phyloP scores from a whole-genome alignment of 35 echinoderm and acorn worm genomes.

The Ptychodera flava region DNA sequence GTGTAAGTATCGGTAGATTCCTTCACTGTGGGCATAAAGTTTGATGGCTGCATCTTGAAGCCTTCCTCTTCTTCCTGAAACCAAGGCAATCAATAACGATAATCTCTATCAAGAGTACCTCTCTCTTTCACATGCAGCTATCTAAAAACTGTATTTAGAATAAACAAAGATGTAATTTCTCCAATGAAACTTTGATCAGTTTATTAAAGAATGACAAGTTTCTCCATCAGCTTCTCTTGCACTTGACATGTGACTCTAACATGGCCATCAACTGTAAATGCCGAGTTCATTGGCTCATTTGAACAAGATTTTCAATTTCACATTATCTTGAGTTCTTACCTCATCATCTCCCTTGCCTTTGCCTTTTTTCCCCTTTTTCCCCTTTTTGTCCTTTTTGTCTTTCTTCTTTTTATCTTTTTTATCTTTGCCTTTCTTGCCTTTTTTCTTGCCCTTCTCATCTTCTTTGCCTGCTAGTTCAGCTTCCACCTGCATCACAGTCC shows the following conservation, averaged over 20 bases:
- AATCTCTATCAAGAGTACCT: neutral
- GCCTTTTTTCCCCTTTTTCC: constrained; percentile 93
- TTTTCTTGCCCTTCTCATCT: constrained; percentile 67
- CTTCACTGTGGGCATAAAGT: constrained; percentile 59
- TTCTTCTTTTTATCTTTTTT: constrained; percentile 91
- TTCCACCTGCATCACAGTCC: constrained; percentile 62
- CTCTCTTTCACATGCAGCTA: neutral
- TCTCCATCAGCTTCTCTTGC: too few species aligned
- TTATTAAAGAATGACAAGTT: too few species aligned
- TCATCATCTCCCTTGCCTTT: constrained; percentile 90
- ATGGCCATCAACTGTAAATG: too few species aligned
- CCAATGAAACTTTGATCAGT: too few species aligned
- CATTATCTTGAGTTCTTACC: constrained; percentile 22
- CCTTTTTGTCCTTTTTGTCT: constrained; percentile 97
- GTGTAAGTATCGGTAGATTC: constrained; percentile 51
- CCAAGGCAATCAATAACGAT: neutral
- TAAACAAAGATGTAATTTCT: too few species aligned
- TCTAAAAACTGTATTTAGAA: neutral
- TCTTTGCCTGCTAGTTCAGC: constrained; percentile 78
- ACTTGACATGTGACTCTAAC: too few species aligned
- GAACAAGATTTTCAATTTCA: too few species aligned
- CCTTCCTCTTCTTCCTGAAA: constrained; percentile 89
- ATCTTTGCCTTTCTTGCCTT: constrained; percentile 78
- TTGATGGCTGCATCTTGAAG: constrained; percentile 86
- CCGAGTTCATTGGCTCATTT: too few species aligned